Percentiles rank a stretch among this genome's conserved stretches.
Conservation (phyloP, 2,113 vertebrate genomes). For the Pseudolaguvia tuberculata region DNA sequence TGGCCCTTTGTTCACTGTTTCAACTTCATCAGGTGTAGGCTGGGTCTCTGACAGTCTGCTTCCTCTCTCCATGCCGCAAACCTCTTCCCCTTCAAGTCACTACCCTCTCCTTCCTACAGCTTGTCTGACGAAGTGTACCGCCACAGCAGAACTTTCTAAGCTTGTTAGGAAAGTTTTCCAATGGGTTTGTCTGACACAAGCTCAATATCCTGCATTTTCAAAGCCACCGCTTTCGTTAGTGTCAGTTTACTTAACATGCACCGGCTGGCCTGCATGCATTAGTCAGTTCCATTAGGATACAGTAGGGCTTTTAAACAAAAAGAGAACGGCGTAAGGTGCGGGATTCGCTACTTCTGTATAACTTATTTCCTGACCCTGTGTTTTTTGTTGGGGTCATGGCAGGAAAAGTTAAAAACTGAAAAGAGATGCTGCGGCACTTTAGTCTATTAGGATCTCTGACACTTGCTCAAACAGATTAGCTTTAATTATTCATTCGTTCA, state of each 20-base stretch:
- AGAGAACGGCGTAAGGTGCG: neutral
- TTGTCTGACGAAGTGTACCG: slow-evolving; percentile 21
- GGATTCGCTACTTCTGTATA: neutral
- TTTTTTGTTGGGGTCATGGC: neutral
- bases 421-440: neutral
- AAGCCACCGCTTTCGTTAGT: neutral
- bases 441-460: neutral
- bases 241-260: neutral
- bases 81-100: slow-evolving; percentile 12
- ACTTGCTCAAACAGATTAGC: neutral
- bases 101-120: slow-evolving; percentile 1
- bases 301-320: too few relatives aligned
- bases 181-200: slow-evolving; percentile 10
- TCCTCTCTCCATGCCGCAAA: neutral
- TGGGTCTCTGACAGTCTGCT: slow-evolving; percentile 11
- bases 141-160: slow-evolving; percentile 1
- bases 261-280: neutral
- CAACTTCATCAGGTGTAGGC: neutral
- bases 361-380: neutral
- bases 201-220: slow-evolving; percentile 5
- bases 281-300: neutral
- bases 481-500: neutral
- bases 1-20: neutral
- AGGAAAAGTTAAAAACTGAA: neutral
- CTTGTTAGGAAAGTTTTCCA: slow-evolving; percentile 37